Conservation (phyloP, 2,797 vertebrate genomes). For the Syngnathus rostellatus region DNA sequence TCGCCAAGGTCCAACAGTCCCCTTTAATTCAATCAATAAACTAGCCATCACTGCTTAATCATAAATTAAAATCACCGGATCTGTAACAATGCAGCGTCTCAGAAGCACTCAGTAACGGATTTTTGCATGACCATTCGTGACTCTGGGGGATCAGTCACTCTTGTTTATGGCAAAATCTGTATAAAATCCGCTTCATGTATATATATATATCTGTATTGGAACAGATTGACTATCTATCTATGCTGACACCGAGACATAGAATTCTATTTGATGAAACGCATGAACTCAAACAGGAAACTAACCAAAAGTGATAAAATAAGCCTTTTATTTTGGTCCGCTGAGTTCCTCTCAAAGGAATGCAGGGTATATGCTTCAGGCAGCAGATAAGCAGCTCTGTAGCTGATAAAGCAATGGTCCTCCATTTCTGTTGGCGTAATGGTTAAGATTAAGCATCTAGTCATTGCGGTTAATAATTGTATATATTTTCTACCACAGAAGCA, state of each 20-base stretch:
- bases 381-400: slow-evolving; percentile 3
- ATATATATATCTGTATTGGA: not conserved
- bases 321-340: not conserved
- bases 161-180: not conserved
- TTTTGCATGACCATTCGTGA: not conserved
- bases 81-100: not conserved
- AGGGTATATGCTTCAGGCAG: not conserved
- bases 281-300: not conserved
- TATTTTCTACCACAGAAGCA: not conserved
- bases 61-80: not conserved
- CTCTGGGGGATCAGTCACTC: not conserved
- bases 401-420: slow-evolving; percentile 1
- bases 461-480: not conserved
- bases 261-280: not conserved
- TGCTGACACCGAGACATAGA: not conserved
- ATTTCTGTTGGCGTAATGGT: not conserved
- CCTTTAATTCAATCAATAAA: slow-evolving; percentile 3
- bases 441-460: slow-evolving; percentile 2
- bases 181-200: not conserved
- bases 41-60: slow-evolving; percentile 1
- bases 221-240: not conserved
- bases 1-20: not conserved
- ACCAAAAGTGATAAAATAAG: not conserved
- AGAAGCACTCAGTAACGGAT: not conserved
- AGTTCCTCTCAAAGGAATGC: not conserved